These are phyloP conservation scores for Caradrina clavipalpis DNA, from an alignment of 2,888 invertebrate species.

Conservation along the genomic window DNA sequence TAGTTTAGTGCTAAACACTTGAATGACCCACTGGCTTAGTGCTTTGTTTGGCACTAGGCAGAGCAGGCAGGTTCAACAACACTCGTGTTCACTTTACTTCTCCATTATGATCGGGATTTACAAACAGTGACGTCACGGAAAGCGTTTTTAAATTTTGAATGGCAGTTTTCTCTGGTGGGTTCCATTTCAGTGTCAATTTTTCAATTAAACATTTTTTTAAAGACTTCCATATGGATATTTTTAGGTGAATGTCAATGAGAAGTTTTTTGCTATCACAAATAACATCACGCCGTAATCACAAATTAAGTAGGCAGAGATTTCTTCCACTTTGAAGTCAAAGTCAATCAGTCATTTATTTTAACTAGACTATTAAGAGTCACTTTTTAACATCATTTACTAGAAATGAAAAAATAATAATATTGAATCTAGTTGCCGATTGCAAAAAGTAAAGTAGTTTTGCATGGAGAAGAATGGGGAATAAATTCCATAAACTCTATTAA, in stretches of 20 bases:
- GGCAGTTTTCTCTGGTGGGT: slow-evolving; percentile 9
- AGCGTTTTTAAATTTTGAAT: slow-evolving; percentile 40
- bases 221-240: not conserved
- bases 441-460: no score
- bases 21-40: slow-evolving; percentile 43
- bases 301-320: not conserved
- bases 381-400: no score
- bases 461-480: no score
- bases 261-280: no score
- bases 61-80: slow-evolving; percentile 40
- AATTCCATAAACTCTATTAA: no score
- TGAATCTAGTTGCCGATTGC: no score
- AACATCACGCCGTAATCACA: not conserved
- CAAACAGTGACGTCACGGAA: slow-evolving; percentile 24
- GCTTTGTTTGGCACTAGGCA: slow-evolving; percentile 43
- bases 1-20: slow-evolving; percentile 43
- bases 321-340: no score
- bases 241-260: not conserved
- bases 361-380: no score
- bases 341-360: no score
- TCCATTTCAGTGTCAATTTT: slow-evolving; percentile 10
- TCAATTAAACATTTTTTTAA: not conserved
- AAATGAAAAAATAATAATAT: no score
- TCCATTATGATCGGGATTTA: slow-evolving; percentile 44
- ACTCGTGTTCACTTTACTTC: slow-evolving; percentile 37